A percentile compares a stretch with the other conserved stretches of the same genome.
Conservation (phyloP, 2,113 vertebrate genomes). For the Apodemus sylvaticus region DNA sequence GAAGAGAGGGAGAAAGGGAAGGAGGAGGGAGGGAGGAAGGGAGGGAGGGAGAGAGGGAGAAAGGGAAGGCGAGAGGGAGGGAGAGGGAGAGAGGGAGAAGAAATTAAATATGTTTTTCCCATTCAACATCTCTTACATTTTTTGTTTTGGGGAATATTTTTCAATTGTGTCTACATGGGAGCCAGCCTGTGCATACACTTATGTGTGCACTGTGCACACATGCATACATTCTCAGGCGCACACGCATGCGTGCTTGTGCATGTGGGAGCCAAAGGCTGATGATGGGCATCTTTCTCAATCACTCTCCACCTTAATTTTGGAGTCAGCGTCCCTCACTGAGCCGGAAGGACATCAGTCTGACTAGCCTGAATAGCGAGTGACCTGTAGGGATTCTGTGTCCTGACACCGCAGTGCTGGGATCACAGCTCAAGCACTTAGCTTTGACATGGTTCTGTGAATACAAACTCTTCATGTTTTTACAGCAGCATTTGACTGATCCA, state of each 20-base stretch:
- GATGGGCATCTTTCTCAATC: background rate
- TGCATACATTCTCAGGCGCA: background rate
- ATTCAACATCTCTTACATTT: background rate
- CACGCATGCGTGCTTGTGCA: too few species aligned
- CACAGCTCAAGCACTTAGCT: rapidly evolving
- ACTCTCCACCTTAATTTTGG: background rate
- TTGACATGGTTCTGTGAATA: background rate
- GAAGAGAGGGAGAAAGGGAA: background rate
- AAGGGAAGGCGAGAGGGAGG: background rate
- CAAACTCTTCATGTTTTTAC: background rate
- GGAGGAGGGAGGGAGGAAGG: too few species aligned
- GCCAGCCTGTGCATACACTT: background rate
- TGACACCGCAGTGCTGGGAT: background rate
- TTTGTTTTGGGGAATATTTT: background rate
- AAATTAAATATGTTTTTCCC: background rate
- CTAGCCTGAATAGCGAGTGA: too few species aligned
- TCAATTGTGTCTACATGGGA: background rate
- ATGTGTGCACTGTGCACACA: background rate
- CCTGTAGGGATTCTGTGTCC: background rate
- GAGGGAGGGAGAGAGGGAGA: too few species aligned
- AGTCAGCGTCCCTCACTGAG: background rate
- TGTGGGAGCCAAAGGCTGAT: background rate
- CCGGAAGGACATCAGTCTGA: too few species aligned
- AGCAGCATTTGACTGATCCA: background rate
- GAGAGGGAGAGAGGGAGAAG: background rate